Conservation (phyloP, 2,797 vertebrate genomes). For the Bovichtus variegatus region DNA sequence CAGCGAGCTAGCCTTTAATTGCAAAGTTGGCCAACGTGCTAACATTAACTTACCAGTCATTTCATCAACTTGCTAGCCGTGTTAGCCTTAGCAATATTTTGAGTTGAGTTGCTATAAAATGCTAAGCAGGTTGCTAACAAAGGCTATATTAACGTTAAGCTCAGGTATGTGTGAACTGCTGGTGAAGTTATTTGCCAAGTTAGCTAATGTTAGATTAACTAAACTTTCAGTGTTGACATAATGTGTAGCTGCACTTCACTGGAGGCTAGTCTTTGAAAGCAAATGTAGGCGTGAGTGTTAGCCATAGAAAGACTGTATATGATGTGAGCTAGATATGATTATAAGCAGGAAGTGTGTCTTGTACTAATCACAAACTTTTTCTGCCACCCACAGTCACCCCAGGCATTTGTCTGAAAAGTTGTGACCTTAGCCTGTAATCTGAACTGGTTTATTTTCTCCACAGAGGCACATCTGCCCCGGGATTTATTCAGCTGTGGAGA, state of each 20-base stretch:
- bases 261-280: neutral
- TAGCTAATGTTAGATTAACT: conserved; percentile 14
- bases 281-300: neutral
- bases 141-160: conserved; percentile 21
- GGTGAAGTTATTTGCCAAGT: conserved; percentile 41
- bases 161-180: neutral
- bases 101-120: conserved; percentile 13
- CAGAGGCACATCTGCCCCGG: conserved; percentile 68
- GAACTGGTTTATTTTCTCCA: conserved; percentile 34
- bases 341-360: conserved; percentile 52
- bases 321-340: conserved; percentile 4
- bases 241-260: neutral
- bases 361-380: conserved; percentile 45
- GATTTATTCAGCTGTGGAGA: conserved; percentile 66
- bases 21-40: conserved; percentile 42
- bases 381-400: neutral
- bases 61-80: conserved; percentile 59
- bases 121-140: conserved; percentile 64
- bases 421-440: conserved; percentile 12
- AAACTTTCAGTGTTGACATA: neutral
- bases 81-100: conserved; percentile 68
- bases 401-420: conserved; percentile 6
- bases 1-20: conserved; percentile 8
- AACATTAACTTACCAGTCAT: conserved; percentile 52
- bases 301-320: neutral